Evolutionary conservation across 1,140 invertebrate genomes (phyloP), one percentile per base, ranked within the genome.

Genomic region (Papilio aristodemus): DNA sequence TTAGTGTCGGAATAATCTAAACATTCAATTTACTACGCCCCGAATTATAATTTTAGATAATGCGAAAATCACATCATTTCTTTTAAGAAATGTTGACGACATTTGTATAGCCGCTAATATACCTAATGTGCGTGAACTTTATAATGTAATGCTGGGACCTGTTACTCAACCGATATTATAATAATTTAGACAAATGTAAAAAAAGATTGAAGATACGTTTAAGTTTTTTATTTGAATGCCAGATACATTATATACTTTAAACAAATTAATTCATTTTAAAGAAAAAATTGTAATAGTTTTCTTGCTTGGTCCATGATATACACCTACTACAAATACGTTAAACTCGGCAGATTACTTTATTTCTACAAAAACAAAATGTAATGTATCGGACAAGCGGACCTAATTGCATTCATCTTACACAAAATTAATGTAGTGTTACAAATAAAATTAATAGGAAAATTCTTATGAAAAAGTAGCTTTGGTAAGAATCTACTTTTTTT

Each of bases 51-150:
- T 54, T 54, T 54, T 10, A 54, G 22, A 54, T 54, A 54, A 54
- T 13, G 4, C 46, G 46, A 54, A 54, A 54, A 54, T 19, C 46
- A 54, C 46, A 25, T 50, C 17, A 50, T 54, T 54, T 54, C 46
- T 54, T 54, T 54, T 54, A 54, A 54, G 46, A 54, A 54, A 54
- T 54, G 46, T 54, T 54, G 22, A 54, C 46, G 46, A 54, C 46
- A 54, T 54, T 11, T 54, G 17, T 54, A 25, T 22, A 54, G 19
- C 10, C 17, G 22, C 6, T 54, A 9, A 54, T 22, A 54, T 46
- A 54, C 8, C 43, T 54, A 25, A 54, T 54, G 46, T 25, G 46
- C 46, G 46, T 54, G 19, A 54, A 54, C 46, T 54, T 54, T 54
- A 22, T 46, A 54, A 54, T 54, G 19, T 54, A 50, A 10, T 22